A percentile compares a stretch with the other conserved stretches of the same genome.
phyloP scores from a whole-genome alignment of 2,888 invertebrate genomes.

The Pycnomerus fuliginosus region DNA sequence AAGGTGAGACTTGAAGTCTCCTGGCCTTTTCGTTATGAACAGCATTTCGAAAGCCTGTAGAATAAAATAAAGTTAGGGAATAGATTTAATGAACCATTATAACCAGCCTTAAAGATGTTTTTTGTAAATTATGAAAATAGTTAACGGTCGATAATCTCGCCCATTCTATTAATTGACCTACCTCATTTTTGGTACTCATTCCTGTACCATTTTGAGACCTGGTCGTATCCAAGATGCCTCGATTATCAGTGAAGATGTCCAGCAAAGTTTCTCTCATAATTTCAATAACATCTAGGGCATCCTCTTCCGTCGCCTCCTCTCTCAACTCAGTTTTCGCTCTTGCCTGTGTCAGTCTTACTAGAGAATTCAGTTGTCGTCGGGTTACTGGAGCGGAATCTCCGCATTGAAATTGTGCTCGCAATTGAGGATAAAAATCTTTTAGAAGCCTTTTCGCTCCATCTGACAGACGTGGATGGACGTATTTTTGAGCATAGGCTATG shows the following conservation, averaged over 20 bases:
- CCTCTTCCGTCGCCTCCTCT: constrained; percentile 73
- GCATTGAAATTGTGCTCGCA: constrained; percentile 67
- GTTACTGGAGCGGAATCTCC: constrained; percentile 78
- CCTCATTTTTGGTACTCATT: constrained; percentile 68
- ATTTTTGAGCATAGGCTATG: constrained; percentile 86
- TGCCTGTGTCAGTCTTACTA: constrained; percentile 84
- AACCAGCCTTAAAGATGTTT: no score
- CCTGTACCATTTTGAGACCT: constrained; percentile 73
- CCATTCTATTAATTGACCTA: no score
- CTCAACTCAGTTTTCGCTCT: constrained; percentile 85
- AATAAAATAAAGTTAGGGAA: no score
- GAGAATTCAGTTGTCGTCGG: constrained; percentile 83
- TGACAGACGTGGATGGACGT: constrained; percentile 78
- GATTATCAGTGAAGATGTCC: constrained; percentile 74
- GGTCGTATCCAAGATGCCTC: constrained; percentile 64
- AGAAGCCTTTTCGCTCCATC: constrained; percentile 69
- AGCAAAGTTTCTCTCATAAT: constrained; percentile 78
- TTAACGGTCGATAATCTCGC: no score
- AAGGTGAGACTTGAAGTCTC: no score
- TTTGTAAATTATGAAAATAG: no score
- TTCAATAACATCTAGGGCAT: constrained; percentile 85
- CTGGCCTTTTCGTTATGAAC: no score
- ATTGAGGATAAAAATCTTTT: constrained; percentile 77
- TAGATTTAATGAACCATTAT: no score
- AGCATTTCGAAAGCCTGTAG: no score